Base-by-base conservation (phyloP, 2,113 vertebrate species). In the Spheniscus mendiculus region DNA sequence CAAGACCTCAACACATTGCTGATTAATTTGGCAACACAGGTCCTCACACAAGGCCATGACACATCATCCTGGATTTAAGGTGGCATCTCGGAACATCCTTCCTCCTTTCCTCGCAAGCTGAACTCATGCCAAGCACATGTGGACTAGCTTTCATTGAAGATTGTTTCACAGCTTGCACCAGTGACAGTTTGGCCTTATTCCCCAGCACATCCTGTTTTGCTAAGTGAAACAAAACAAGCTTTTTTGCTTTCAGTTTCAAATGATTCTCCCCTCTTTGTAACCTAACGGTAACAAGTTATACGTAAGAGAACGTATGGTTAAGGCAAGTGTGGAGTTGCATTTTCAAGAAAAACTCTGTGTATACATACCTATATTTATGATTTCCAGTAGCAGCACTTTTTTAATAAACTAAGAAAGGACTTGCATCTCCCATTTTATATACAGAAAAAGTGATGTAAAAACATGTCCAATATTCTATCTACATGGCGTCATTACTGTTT, bases 221-320 rank as follows among this genome's bases (percentile, higher is more conserved):
- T 47, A 82, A 45, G 10, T 1, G 8, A 85, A 95, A 73, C 25
- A 14, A 72, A 94, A 72, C 27, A 58, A 36, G 7, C 29, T 76
- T 74, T 87, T 81, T 42, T 55, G 45, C 84, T 73, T 94, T 94
- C 83, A 44, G 63, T 79, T 93, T 90, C 40, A 49, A 82, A 14
- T 11, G 1, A 85, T 71, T 78, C 47, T 82, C 38, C 20, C 16
- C 12, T 36, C 44, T 63, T 32, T 50, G n/a, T 9, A 83, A 78
- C 17, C 16, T 36, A 65, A 14, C 45, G 53, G 19, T 15, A 85
- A 55, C 11, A 76, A 52, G 30, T 17, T 44, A 71, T 3, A 79
- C 52, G 50, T 30, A 45, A 38, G 32, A 73, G 44, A 82, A 69
- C 0, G 0, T 8, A 71, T 0, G 0, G 29, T 8, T 50, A 38